Conservation (phyloP, 1,140 invertebrate genomes). For the Drosophila orena region DNA sequence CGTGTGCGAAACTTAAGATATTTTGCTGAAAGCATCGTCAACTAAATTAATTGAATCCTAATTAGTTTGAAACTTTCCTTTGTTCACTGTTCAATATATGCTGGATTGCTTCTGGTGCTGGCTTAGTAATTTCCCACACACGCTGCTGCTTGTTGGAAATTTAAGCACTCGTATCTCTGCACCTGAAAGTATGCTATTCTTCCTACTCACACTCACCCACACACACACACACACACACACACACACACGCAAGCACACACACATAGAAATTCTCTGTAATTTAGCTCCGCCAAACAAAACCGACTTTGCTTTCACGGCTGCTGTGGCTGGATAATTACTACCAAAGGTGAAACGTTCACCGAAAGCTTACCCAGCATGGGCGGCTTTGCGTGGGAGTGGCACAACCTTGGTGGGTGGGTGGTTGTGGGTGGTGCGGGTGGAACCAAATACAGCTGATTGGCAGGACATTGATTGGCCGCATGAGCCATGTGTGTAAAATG, state of each 20-base stretch:
- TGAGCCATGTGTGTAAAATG: constrained; percentile 12
- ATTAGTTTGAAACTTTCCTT: constrained; percentile 20
- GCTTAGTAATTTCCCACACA: neutral
- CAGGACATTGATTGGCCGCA: constrained; percentile 34
- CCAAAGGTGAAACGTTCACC: constrained; percentile 46
- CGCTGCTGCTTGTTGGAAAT: neutral
- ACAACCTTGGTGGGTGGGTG: neutral
- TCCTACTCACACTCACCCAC: constrained; percentile 5
- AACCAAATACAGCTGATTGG: constrained; percentile 55
- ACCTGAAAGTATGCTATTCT: constrained; percentile 32
- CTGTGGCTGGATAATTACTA: constrained; percentile 55
- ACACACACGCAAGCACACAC: too few species aligned
- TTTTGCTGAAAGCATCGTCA: neutral
- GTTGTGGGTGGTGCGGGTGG: constrained; percentile 10
- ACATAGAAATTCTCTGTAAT: constrained; percentile 19
- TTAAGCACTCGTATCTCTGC: constrained; percentile 10
- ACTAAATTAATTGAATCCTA: constrained; percentile 29
- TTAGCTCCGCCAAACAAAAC: constrained; percentile 27
- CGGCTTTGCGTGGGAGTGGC: neutral
- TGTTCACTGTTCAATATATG: neutral
- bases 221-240: too few species aligned
- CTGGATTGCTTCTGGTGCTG: neutral
- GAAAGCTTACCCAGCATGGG: constrained; percentile 2
- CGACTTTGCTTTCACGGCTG: constrained; percentile 5
- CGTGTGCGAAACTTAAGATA: constrained; percentile 7